Conservation (phyloP, 2,113 vertebrate genomes). For the Meriones unguiculatus region DNA sequence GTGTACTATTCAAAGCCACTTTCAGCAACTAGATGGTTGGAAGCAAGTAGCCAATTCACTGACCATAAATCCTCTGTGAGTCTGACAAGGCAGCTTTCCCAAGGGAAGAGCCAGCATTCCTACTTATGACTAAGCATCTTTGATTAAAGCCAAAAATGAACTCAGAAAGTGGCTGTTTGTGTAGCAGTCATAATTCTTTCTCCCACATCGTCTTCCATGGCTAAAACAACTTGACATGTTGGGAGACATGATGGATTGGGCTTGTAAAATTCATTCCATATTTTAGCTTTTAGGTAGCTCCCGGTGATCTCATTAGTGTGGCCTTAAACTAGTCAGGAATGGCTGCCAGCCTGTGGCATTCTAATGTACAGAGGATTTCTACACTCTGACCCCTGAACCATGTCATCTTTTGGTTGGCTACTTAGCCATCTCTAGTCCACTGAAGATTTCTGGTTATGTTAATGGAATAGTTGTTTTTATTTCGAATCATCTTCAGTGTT, state of each 20-base stretch:
- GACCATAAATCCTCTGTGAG: neutral
- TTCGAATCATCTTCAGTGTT: neutral
- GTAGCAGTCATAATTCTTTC: neutral
- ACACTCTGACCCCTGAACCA: too few relatives aligned
- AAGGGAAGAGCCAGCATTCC: neutral
- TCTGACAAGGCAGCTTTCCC: neutral
- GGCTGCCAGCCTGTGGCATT: neutral
- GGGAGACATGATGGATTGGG: neutral
- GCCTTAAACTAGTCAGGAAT: neutral
- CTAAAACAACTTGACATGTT: neutral
- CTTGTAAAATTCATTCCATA: neutral
- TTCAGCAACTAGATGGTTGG: neutral
- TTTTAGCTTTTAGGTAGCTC: neutral
- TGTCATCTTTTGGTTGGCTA: conserved; percentile 31
- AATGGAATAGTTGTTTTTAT: conserved; percentile 17
- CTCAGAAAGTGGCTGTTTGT: neutral
- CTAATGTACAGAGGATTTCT: neutral
- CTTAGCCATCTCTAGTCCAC: conserved; percentile 11
- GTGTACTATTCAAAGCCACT: neutral
- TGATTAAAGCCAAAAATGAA: conserved; percentile 19
- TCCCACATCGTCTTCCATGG: neutral
- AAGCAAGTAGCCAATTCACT: neutral
- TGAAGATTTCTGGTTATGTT: conserved; percentile 27
- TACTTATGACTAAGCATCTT: neutral
- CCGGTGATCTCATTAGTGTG: neutral